Base-by-base conservation (phyloP, 2,797 vertebrate genomes). In the Poeciliopsis infans region DNA sequence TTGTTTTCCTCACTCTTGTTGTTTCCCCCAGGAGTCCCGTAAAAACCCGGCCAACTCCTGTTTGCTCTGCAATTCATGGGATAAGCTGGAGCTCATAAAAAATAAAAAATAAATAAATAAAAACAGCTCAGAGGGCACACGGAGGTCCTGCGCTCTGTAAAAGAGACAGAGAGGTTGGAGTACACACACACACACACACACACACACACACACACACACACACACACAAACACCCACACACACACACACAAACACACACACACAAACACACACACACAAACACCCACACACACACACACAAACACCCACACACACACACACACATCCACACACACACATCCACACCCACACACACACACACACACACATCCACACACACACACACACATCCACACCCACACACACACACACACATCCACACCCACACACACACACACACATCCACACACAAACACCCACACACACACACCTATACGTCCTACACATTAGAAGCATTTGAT, bases 41-140 rank as follows among this genome's bases (percentile, higher is more conserved):
- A 93, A 61, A 92, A 93, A 36, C 69, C 82, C 73, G 82, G 85
- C 83, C 83, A 53, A 82, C 83, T 87, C 79, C 85, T 94, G 92
- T 94, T 94, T 94, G 93, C 91, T 93, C 89, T 89, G 77, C 87
- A 82, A 84, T 89, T 91, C 79, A 55, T 86, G 86, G 81, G 94
- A 91, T 92, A 90, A 95, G 91, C 90, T 93, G 72, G 77, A 88
- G 87, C 91, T 93, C 92, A 92, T 95, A 95, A 95, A 95, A 90
- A 87, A 80, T 83, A 49, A 2, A 78, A 83, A 23, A 3, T 18
- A 77, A 84, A 49, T n/a, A n/a, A n/a, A n/a, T n/a, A 2, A 49
- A 7, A 49, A 7, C 76, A 82, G 59, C 88, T 87, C 86, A 74
- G 86, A 90, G 94, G 92, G 91, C 94, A 91, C 76, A 1, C 49